Evolutionary conservation across 37 sponge, comb jelly and placozoan species (phyloP), one percentile per base, ranked within the genome.

Genomic region (Tethya wilhelma): DNA sequence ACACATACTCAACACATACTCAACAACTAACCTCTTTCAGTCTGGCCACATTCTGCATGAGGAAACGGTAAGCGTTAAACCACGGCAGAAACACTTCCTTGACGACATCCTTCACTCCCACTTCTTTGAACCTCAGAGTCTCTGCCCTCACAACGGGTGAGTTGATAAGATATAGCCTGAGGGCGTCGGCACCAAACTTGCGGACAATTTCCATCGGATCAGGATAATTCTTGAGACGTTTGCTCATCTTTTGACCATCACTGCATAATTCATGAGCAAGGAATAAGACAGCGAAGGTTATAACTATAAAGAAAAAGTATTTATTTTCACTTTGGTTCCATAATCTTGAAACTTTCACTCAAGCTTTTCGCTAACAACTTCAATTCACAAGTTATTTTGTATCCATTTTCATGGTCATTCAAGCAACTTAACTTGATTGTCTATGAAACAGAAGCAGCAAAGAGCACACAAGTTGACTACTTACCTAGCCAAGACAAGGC

Each of bases 81-180:
- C 99, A 98, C 11, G 99, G 99, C 34, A 98, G 81, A 46, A 98
- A 90, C 36, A 98, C 99, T 53, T 98, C 99, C 83, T 98, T 98
- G 30, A 98, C 69, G 19, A 98, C 86, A 44, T 96, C 96, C 75
- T 87, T 93, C 20, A 98, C 99, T 41, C 99, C 99, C 33, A 59
- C 75, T 76, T 93, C 96, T 67, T 96, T 84, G 87, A 98, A 98
- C 56, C 82, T 75, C 25, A 98, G 85, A 11, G 85, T 89, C 69
- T 98, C 99, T 58, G 90, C 99, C 36, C 99, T 71, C 59, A 98
- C 99, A 34, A 93, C 96, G 11, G 99, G 96, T 0, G 99, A 98
- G 77, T 95, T 93, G 41, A 98, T 88, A 28, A 98, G 87, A 37
- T 98, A 98, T 42, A 98, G 84, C 39, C 97, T 58, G 38, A 98